These are phyloP conservation scores for Hydropsyche betteni DNA, from an alignment of 2,888 invertebrate species.

Conservation along the genomic window DNA sequence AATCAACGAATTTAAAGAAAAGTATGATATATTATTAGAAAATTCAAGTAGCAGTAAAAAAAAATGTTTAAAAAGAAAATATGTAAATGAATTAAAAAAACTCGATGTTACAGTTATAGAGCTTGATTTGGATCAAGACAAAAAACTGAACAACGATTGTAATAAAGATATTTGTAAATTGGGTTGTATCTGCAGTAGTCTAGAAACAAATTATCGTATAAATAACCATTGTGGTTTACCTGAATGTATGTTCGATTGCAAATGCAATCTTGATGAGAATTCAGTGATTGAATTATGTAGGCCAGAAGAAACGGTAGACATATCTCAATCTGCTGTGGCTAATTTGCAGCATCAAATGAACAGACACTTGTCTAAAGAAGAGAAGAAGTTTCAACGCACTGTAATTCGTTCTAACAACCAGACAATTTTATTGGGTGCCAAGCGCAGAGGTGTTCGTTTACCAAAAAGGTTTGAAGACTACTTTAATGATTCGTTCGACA, in stretches of 20 bases:
- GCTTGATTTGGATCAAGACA: constrained; percentile 54
- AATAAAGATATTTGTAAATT: constrained; percentile 67
- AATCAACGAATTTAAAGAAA: constrained; percentile 53
- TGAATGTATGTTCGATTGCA: constrained; percentile 69
- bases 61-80: constrained; percentile 55
- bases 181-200: constrained; percentile 74
- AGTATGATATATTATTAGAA: constrained; percentile 56
- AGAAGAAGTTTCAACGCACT: constrained; percentile 78
- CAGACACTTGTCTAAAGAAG: constrained; percentile 71
- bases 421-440: constrained; percentile 70
- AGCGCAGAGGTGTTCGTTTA: constrained; percentile 67
- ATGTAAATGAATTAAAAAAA: constrained; percentile 65
- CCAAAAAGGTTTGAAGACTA: constrained; percentile 71
- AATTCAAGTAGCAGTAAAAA: constrained; percentile 51
- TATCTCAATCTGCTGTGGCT: constrained; percentile 55
- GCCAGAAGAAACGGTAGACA: constrained; percentile 52
- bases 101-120: constrained; percentile 75
- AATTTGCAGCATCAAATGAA: constrained; percentile 65
- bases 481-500: constrained; percentile 52
- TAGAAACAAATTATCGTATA: constrained; percentile 60
- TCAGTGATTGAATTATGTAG: constrained; percentile 52
- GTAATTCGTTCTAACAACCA: constrained; percentile 72
- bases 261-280: constrained; percentile 59
- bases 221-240: constrained; percentile 71
- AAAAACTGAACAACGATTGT: constrained; percentile 57